Conservation (phyloP, 2,113 vertebrate genomes). For the Aphyosemion australe region DNA sequence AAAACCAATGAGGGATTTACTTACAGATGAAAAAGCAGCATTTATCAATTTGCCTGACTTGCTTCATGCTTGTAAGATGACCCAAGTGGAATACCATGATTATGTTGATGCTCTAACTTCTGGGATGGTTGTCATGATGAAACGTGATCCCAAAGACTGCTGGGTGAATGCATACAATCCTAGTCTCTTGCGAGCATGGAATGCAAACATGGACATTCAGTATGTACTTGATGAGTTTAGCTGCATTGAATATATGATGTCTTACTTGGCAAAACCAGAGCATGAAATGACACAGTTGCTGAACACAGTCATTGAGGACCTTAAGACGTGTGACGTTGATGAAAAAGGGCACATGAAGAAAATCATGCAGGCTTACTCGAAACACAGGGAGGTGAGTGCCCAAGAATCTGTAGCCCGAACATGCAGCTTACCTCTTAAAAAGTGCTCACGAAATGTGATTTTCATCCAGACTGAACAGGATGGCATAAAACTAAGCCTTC, state of each 20-base stretch:
- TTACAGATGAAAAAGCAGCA: neutral
- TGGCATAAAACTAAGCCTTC: neutral
- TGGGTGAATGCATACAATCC: neutral
- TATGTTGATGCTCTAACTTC: neutral
- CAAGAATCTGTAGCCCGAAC: constrained; percentile 1
- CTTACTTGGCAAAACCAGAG: neutral
- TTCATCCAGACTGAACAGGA: neutral
- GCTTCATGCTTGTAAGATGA: neutral
- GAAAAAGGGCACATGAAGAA: neutral
- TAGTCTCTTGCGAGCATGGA: neutral
- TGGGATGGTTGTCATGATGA: neutral
- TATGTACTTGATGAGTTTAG: neutral
- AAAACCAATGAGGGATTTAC: neutral
- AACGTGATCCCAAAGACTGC: neutral
- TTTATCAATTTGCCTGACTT: neutral
- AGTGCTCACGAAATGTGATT: neutral
- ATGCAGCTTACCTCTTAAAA: neutral
- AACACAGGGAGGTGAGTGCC: constrained; percentile 3
- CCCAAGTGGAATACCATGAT: neutral
- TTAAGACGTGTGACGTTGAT: neutral
- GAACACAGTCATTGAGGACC: neutral
- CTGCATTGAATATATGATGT: constrained; percentile 2
- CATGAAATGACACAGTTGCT: constrained; percentile 1
- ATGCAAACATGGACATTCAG: neutral
- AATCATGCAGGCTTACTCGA: neutral